These are phyloP conservation scores for Hermaeophaga mercurialis DNA, from an alignment of 2,888 invertebrate genomes.

Conservation along the genomic window DNA sequence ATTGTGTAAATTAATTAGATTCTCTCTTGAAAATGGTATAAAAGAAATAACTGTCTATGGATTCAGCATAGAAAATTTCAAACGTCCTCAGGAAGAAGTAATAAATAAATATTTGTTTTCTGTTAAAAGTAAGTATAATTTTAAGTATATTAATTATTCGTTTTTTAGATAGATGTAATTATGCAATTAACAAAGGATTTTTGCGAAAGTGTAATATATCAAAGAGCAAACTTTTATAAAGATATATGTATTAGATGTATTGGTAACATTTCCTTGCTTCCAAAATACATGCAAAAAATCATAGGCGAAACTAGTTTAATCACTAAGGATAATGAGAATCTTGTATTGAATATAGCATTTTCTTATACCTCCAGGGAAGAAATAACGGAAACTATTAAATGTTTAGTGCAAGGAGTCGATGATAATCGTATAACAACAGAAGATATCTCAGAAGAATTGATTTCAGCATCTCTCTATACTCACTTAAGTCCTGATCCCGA, in stretches of 20 bases:
- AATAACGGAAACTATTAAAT: slow-evolving; percentile 74
- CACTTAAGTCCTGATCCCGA: slow-evolving; percentile 80
- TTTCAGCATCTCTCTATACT: slow-evolving; percentile 80
- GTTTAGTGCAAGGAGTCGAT: slow-evolving; percentile 72
- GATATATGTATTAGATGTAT: slow-evolving; percentile 86
- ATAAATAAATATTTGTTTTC: too few species aligned
- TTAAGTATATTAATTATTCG: not conserved
- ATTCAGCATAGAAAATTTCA: slow-evolving; percentile 99
- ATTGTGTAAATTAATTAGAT: slow-evolving; percentile 76
- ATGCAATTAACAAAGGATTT: slow-evolving; percentile 89
- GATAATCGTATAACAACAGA: slow-evolving; percentile 66
- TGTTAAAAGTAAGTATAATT: too few species aligned
- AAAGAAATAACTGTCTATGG: slow-evolving; percentile 97
- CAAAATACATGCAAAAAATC: slow-evolving; percentile 74
- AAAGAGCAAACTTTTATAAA: slow-evolving; percentile 81
- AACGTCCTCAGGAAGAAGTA: slow-evolving; percentile 81
- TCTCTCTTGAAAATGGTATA: slow-evolving; percentile 89
- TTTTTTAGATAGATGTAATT: slow-evolving; percentile 71
- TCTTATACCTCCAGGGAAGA: slow-evolving; percentile 87
- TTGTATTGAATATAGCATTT: slow-evolving; percentile 80
- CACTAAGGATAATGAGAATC: slow-evolving; percentile 78
- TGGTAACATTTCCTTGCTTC: slow-evolving; percentile 82
- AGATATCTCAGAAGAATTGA: slow-evolving; percentile 78
- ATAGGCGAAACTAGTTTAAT: slow-evolving; percentile 80
- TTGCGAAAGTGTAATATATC: slow-evolving; percentile 78